Base-by-base conservation (phyloP, 2,888 invertebrate species). In the Pachymerium ferrugineum region DNA sequence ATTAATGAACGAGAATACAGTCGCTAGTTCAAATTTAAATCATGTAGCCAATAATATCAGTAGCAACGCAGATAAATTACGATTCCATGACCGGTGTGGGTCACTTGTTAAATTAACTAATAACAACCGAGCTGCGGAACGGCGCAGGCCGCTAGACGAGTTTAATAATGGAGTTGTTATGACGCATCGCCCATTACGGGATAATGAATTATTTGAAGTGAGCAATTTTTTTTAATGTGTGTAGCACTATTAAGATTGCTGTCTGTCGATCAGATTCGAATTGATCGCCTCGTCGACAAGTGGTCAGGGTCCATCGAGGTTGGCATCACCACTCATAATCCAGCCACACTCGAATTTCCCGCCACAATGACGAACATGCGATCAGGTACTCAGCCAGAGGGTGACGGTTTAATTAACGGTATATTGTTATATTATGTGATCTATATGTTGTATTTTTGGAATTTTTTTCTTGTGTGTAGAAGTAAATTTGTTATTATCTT, bases 351-450 rank as follows among this genome's bases (percentile, higher is more conserved):
- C 74, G 90, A 94, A 75, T 96, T 96, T 82, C 97, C 97, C 1
- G 94, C 96, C 0, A 97, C 97, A 1, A 96, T 97, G 95, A 97
- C 97, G 0, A 97, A 97, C 82, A 92, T 97, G 92, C 88, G 94
- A 74, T 89, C 90, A 28, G 88, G 95, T 8, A 94, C 93, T 0
- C 70, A 92, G 93, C 33, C 94, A 94, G 92, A 68, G 68, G 68
- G 68, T 68, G 68, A 68, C 19, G 68, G 29, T 68, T 68, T 68
- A 25, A 16, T 68, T 68, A 31, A 68, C 68, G 68, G 68, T 68
- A 68, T 16, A 30, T 22, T 68, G 29, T 29, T 29, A 22, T 22
- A 16, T 47, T 47, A 47, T 16, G 47, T 47, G 47, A n/a, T 47
- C 47, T 47, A 47, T 47, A 47, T 47, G 47, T 47, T 47, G 47